Percentiles rank a stretch among this genome's conserved stretches.
These are phyloP conservation scores for Plecturocebus donacophilus DNA, from an alignment of 2,113 vertebrate genomes.

Conservation along the genomic window DNA sequence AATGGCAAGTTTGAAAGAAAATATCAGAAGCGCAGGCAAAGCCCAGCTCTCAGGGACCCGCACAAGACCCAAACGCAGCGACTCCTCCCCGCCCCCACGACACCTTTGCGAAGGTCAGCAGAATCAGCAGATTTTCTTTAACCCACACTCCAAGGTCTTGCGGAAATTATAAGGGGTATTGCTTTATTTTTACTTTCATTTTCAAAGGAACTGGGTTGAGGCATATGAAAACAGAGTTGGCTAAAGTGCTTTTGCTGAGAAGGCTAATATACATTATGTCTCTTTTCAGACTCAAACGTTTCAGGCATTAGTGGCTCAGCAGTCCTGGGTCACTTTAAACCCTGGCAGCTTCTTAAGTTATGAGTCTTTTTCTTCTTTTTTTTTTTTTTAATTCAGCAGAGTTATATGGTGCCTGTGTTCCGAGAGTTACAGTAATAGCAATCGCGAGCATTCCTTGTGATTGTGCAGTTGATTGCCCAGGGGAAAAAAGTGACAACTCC, in stretches of 20 bases:
- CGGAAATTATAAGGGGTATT: neutral
- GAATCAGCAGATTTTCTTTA: conserved; percentile 72
- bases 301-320: conserved; percentile 59
- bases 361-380: neutral
- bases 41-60: conserved; percentile 70
- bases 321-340: neutral
- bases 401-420: conserved; percentile 33
- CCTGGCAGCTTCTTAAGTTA: conserved; percentile 23
- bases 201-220: conserved; percentile 62
- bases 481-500: conserved; percentile 57
- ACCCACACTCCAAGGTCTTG: conserved; percentile 53
- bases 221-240: conserved; percentile 51
- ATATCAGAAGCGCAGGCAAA: conserved; percentile 75
- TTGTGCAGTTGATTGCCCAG: conserved; percentile 63
- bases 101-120: conserved; percentile 72
- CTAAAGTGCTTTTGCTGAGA: conserved; percentile 61
- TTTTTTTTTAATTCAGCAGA: neutral
- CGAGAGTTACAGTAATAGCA: conserved; percentile 25
- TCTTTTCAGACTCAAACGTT: conserved; percentile 42
- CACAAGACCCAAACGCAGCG: neutral
- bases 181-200: conserved; percentile 45
- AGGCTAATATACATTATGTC: neutral
- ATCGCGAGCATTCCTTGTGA: conserved; percentile 58
- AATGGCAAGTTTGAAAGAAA: conserved; percentile 86
- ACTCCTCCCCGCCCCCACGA: neutral